phyloP scores from a whole-genome alignment of 37 sponge, comb jelly and placozoan species.

The Theonella swinhoei region DNA sequence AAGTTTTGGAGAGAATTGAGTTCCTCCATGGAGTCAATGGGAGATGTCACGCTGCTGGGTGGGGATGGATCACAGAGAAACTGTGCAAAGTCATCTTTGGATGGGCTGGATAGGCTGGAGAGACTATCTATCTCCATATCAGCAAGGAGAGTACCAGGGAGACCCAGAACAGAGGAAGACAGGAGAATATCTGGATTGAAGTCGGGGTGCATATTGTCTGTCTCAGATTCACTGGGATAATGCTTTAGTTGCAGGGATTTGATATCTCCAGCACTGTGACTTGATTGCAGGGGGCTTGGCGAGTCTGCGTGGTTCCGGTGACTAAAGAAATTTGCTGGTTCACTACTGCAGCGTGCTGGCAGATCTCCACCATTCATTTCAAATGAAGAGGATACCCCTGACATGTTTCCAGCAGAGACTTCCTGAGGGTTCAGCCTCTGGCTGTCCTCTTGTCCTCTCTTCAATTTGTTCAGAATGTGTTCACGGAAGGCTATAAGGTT shows the following conservation, averaged over 20 bases:
- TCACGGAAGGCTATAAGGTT: constrained; percentile 71
- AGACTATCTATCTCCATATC: background rate
- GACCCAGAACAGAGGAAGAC: background rate
- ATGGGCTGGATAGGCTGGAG: background rate
- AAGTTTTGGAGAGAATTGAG: constrained; percentile 28
- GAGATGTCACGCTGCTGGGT: background rate
- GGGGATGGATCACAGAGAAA: background rate
- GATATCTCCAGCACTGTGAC: constrained; percentile 4
- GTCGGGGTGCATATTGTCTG: background rate
- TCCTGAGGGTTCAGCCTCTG: background rate
- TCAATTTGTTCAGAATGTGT: constrained; percentile 65
- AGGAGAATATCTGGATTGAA: constrained; percentile 65
- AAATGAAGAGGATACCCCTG: background rate
- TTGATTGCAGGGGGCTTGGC: background rate
- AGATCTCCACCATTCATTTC: constrained; percentile 1
- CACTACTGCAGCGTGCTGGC: constrained; percentile 11
- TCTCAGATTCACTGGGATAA: background rate
- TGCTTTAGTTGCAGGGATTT: background rate
- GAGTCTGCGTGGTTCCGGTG: background rate
- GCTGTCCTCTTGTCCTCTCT: constrained; percentile 46
- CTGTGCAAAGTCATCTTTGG: background rate
- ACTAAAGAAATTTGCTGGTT: background rate
- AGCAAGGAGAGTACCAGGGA: constrained; percentile 6
- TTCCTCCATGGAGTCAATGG: background rate
- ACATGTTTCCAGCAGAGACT: background rate